Percentiles rank a stretch among this genome's conserved stretches.
Evolutionary conservation across 2,113 vertebrate genomes (phyloP).

Genomic region (Cepphus grylle): DNA sequence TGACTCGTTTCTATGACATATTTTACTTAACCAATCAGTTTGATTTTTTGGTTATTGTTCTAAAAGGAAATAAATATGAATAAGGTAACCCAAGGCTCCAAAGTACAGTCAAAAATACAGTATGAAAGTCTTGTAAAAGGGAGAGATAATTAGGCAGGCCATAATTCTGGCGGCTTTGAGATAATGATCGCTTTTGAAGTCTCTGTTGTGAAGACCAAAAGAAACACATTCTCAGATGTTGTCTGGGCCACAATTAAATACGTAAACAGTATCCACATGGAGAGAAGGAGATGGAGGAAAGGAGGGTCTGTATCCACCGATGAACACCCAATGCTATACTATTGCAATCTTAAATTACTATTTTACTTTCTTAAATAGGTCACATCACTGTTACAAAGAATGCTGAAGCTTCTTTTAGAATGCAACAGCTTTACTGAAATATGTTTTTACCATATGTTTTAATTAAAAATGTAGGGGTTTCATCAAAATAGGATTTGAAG

Average conservation of each 20-base stretch:
- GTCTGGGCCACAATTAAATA: not conserved
- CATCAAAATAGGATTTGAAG: constrained; percentile 18
- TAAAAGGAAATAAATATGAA: not conserved
- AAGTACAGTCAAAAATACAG: not conserved
- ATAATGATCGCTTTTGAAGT: not conserved
- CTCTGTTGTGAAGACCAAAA: not conserved
- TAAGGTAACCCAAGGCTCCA: not conserved
- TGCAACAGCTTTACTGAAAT: constrained; percentile 43
- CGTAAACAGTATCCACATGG: not conserved
- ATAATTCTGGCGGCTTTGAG: not conserved
- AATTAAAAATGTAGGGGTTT: constrained; percentile 29
- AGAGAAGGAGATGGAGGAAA: not conserved
- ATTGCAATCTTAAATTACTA: not conserved
- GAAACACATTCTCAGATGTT: not conserved
- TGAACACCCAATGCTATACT: not conserved
- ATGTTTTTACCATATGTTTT: constrained; percentile 50
- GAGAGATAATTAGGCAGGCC: not conserved
- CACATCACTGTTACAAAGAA: not conserved
- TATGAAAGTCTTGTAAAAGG: not conserved
- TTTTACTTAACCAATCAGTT: not conserved
- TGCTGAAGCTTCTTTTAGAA: constrained; percentile 20
- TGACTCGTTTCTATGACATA: not conserved
- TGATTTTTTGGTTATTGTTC: not conserved
- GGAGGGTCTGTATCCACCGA: not conserved
- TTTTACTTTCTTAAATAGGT: constrained; percentile 3